Conservation (phyloP, 2,888 invertebrate species). For the Cecidostiba fungosa region DNA sequence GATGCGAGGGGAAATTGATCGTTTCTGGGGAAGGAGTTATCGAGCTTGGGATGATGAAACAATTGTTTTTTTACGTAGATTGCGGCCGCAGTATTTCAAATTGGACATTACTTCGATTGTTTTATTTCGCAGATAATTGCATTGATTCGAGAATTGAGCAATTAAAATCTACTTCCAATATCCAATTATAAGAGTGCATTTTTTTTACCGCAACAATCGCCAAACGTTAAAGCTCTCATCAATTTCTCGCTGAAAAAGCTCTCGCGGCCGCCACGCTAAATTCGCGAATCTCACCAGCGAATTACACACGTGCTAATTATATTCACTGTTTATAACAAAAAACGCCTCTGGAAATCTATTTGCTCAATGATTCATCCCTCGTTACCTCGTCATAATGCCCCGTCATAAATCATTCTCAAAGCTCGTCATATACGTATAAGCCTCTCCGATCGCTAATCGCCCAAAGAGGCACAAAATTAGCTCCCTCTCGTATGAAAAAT, state of each 20-base stretch:
- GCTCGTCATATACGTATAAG: not conserved
- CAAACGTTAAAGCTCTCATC: no score
- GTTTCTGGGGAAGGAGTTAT: not conserved
- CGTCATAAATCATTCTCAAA: conserved; percentile 13
- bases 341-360: not conserved
- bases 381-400: not conserved
- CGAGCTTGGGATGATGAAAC: not conserved
- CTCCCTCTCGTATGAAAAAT: not conserved
- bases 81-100: no score
- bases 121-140: not conserved
- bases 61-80: not conserved
- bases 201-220: not conserved
- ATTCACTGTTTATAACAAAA: not conserved
- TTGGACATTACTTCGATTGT: not conserved
- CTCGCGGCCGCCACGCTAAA: no score
- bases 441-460: conserved; percentile 1
- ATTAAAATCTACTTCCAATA: not conserved
- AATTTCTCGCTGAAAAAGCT: no score
- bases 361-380: conserved; percentile 4
- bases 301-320: not conserved
- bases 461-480: not conserved
- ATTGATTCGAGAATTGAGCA: not conserved
- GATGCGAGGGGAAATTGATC: conserved; percentile 3
- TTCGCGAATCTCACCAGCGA: not conserved
- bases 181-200: not conserved